These are phyloP conservation scores for Caenorhabditis drosophilae DNA, from an alignment of 2,888 invertebrate species.

Conservation along the genomic window DNA sequence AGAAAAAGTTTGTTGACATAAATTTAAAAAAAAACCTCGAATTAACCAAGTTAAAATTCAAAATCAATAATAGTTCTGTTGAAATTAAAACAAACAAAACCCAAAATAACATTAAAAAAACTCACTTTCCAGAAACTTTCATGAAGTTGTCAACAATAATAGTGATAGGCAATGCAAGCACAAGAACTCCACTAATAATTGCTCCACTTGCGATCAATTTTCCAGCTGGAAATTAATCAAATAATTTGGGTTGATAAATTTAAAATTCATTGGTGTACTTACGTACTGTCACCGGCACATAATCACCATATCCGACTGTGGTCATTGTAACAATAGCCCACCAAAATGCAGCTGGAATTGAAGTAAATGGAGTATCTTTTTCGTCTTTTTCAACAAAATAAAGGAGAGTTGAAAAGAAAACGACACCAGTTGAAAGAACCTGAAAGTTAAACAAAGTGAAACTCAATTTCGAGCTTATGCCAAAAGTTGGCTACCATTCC, in stretches of 20 bases:
- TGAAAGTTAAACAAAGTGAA: conserved; percentile 2
- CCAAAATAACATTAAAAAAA: no score
- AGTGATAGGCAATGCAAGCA: conserved; percentile 66
- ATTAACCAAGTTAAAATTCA: no score
- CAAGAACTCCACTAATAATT: conserved; percentile 63
- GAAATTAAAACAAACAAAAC: no score
- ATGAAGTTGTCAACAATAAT: conserved; percentile 68
- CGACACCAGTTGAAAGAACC: conserved; percentile 64
- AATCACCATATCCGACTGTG: conserved; percentile 64
- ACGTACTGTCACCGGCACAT: conserved; percentile 61
- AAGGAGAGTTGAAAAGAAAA: conserved; percentile 65
- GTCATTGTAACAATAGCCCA: conserved; percentile 67
- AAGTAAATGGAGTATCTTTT: conserved; percentile 62
- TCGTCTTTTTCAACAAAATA: conserved; percentile 66
- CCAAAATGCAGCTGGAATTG: conserved; percentile 66
- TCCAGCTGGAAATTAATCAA: conserved; percentile 46
- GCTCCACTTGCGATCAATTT: conserved; percentile 66
- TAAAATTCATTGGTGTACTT: conserved; percentile 15
- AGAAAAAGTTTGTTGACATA: neutral
- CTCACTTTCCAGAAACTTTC: conserved; percentile 65
- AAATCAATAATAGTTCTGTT: no score
- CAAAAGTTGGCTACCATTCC: conserved; percentile 33
- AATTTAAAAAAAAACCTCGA: no score
- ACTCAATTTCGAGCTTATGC: neutral
- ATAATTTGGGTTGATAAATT: neutral